A percentile compares a stretch with the other conserved stretches of the same genome.
phyloP scores from a whole-genome alignment of 2,888 invertebrate genomes.

The Timandra comae region DNA sequence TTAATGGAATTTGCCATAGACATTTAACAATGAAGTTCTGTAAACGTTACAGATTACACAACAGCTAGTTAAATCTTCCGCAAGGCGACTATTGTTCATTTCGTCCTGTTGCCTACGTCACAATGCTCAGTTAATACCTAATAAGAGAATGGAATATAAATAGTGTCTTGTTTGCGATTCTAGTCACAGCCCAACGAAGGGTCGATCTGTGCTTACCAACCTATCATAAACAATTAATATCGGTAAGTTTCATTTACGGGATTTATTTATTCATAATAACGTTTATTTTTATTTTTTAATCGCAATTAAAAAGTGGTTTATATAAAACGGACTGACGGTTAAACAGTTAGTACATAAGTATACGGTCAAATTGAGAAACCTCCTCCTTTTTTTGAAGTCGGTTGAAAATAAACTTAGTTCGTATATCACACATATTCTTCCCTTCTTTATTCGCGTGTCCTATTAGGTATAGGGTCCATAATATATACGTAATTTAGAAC shows the following conservation, averaged over 20 bases:
- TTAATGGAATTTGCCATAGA: not conserved
- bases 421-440: too few species aligned
- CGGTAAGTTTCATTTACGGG: conserved; percentile 9
- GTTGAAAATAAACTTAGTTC: too few species aligned
- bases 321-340: not conserved
- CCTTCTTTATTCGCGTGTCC: too few species aligned
- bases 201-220: conserved; percentile 39
- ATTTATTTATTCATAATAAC: not conserved
- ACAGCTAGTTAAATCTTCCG: conserved; percentile 10
- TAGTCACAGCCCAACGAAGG: conserved; percentile 42
- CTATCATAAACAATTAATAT: conserved; percentile 10
- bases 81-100: conserved; percentile 35
- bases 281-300: not conserved
- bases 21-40: not conserved
- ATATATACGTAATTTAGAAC: too few species aligned
- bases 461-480: too few species aligned
- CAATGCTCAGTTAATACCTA: conserved; percentile 36
- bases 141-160: conserved; percentile 56
- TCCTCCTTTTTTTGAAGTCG: not conserved
- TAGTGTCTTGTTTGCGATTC: conserved; percentile 30
- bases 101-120: conserved; percentile 40
- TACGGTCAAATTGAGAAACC: not conserved
- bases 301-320: too few species aligned
- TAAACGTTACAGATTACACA: conserved; percentile 1
- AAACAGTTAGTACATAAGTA: not conserved